Evolutionary conservation across 2,113 vertebrate genomes (phyloP).

Genomic region (Recurvirostra avosetta): DNA sequence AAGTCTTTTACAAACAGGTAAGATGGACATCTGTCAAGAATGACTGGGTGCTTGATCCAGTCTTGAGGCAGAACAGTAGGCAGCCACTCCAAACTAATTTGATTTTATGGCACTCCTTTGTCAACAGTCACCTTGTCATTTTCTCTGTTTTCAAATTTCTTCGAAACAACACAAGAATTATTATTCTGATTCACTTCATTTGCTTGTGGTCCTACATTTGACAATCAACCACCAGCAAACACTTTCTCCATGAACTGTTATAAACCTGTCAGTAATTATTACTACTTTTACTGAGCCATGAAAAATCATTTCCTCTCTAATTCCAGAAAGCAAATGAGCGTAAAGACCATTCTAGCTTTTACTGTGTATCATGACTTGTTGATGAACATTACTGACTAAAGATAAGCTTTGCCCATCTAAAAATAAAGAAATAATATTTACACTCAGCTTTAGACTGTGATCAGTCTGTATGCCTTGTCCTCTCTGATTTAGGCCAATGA

Average conservation of each 20-base stretch:
- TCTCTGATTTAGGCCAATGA: not conserved
- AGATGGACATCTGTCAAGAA: not conserved
- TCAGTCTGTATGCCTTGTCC: not conserved
- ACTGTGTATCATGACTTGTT: not conserved
- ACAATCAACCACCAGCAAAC: not conserved
- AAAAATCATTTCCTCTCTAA: conserved; percentile 55
- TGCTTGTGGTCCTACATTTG: not conserved
- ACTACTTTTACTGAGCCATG: conserved; percentile 44
- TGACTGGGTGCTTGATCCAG: not conserved
- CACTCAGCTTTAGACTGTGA: not conserved
- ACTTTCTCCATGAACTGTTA: not conserved
- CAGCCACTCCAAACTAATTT: not conserved
- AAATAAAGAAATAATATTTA: conserved; percentile 1
- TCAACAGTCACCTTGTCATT: not conserved
- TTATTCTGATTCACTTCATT: not conserved
- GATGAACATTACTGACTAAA: not conserved
- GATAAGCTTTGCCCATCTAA: not conserved
- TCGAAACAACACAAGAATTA: not conserved
- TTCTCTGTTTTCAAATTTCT: not conserved
- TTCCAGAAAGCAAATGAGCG: conserved; percentile 19
- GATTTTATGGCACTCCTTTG: not conserved
- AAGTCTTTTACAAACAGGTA: not conserved
- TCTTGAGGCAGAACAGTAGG: not conserved
- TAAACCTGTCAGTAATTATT: conserved; percentile 42
- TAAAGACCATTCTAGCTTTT: conserved; percentile 16